Evolutionary conservation across 2,888 invertebrate genomes (phyloP), one percentile per base, ranked within the genome.

Genomic region (Nesidiocoris tenuis): DNA sequence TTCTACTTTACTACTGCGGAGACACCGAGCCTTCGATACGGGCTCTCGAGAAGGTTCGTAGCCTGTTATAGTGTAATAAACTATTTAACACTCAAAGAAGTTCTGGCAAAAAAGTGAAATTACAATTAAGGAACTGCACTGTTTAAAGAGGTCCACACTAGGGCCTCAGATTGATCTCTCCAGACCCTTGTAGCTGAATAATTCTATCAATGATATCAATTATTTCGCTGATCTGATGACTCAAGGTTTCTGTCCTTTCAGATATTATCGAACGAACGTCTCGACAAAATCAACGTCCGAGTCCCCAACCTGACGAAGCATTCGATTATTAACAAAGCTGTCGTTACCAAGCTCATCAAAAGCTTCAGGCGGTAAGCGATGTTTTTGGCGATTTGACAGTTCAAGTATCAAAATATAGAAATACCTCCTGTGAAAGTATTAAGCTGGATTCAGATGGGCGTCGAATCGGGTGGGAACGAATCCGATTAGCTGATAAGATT

Each of bases 281-380:
- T 55, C 21, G 61, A 61, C 17, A 56, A 77, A 16, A 74, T 78
- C 75, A 74, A 80, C 71, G 72, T 78, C 59, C 39, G 79, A 82
- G 18, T 88, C 55, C 86, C 86, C n/a, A 89, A 89, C 80, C 86
- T 86, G 80, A 84, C 84, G 63, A 84, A 86, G 79, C 86, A 87
- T 80, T 84, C 85, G 24, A 81, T 83, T 18, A 84, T 89, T 56
- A 86, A 84, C 25, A 66, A 59, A 19, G 39, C 56, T 18, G 66
- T 77, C 61, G 70, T 71, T 17, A 63, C 75, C 18, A 76, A 77
- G n/a, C 65, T 79, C 16, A 56, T 79, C 54, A 79, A 78, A 65
- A 74, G 74, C 1, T 66, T 74, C 81, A 82, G 25, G 83, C 84
- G 79, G 83, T 85, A 2, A 84, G 85, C 0, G 83, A 63, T 0